These are phyloP conservation scores for Amphipyra tragopoginis DNA, from an alignment of 2,888 invertebrate genomes.

Conservation along the genomic window DNA sequence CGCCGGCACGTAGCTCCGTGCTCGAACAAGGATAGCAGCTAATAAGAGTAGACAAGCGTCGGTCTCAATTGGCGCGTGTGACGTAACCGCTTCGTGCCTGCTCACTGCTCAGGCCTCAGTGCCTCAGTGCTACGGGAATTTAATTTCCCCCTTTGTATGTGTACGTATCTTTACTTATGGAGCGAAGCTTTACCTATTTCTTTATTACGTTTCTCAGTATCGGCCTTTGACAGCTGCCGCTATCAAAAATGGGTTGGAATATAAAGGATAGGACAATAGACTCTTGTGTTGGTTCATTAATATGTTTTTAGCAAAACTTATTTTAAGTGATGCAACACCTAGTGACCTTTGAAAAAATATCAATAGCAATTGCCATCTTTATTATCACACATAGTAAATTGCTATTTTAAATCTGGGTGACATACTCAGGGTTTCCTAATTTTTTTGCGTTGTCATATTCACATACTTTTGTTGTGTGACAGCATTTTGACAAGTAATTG, in stretches of 20 bases:
- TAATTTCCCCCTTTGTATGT: constrained; percentile 19
- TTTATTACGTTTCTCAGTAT: background rate
- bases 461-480: too few species aligned
- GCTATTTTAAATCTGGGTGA: too few species aligned
- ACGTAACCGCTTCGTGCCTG: constrained; percentile 5
- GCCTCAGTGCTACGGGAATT: constrained; percentile 3
- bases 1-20: background rate
- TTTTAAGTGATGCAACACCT: too few species aligned
- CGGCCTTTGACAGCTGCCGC: constrained; percentile 5
- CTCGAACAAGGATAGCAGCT: constrained; percentile 12
- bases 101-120: too few species aligned
- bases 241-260: background rate
- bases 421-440: too few species aligned
- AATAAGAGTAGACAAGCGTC: constrained; percentile 31
- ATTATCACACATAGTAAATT: too few species aligned
- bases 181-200: background rate
- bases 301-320: too few species aligned
- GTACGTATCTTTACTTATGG: background rate
- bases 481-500: constrained; percentile 9
- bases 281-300: too few species aligned
- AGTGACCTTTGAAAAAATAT: too few species aligned
- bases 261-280: too few species aligned
- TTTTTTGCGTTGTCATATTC: too few species aligned
- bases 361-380: too few species aligned
- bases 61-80: constrained; percentile 25